These are phyloP conservation scores for Pollimyrus isidori DNA, from an alignment of 2,113 vertebrate species.

Conservation along the genomic window DNA sequence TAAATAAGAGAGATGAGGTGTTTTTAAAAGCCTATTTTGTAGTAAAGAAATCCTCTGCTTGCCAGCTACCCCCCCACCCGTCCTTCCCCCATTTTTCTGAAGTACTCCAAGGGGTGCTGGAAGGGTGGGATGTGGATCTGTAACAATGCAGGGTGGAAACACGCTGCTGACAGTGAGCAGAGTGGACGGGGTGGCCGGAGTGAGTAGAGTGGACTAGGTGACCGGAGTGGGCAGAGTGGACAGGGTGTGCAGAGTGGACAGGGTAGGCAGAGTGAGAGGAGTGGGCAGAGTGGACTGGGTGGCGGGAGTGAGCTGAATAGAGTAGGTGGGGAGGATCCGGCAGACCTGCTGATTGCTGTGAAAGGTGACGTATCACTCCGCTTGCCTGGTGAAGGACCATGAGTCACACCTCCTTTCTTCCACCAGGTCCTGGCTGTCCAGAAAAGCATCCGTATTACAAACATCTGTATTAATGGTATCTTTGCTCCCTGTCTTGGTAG, in stretches of 20 bases:
- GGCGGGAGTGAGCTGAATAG: slow-evolving; percentile 7
- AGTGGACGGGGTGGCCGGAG: no score
- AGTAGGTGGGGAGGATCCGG: background rate
- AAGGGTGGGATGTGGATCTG: background rate
- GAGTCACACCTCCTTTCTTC: background rate
- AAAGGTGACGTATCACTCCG: slow-evolving; percentile 29
- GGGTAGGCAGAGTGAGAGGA: no score
- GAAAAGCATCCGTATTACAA: background rate
- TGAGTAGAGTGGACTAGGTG: no score
- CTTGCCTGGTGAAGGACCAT: slow-evolving; percentile 11
- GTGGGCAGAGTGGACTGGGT: background rate
- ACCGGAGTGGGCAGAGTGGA: no score
- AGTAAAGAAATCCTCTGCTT: background rate
- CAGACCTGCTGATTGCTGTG: slow-evolving; percentile 1
- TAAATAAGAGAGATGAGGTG: background rate
- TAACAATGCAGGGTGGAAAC: background rate
- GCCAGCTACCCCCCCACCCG: background rate
- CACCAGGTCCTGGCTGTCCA: background rate
- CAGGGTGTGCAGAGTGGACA: background rate
- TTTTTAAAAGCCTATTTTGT: background rate
- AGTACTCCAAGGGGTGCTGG: background rate
- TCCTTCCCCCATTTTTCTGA: background rate
- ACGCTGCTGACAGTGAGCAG: background rate
- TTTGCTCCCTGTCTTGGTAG: background rate
- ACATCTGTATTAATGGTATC: background rate